Conservation (phyloP, 2,797 vertebrate genomes). For the Schizopygopsis pylzovi region DNA sequence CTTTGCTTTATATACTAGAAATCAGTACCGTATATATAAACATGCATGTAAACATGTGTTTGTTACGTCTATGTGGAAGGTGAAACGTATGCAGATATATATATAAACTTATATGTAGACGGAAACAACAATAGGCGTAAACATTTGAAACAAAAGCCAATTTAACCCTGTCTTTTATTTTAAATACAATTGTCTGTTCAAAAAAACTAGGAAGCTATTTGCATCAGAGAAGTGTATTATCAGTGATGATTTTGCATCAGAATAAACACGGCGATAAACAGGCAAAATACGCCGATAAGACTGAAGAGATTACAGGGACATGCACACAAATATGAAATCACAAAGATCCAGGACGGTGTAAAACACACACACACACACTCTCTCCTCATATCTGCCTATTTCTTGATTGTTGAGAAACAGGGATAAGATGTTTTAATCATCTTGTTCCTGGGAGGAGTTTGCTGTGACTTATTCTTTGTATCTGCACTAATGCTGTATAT, state of each 20-base stretch:
- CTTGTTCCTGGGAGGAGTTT: conserved; percentile 51
- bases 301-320: conserved; percentile 20
- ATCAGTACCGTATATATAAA: background rate
- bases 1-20: background rate
- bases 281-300: conserved; percentile 18
- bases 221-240: conserved; percentile 38
- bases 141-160: background rate
- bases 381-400: conserved; percentile 22
- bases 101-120: background rate
- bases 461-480: conserved; percentile 52
- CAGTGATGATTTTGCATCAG: conserved; percentile 8
- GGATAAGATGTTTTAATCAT: conserved; percentile 51
- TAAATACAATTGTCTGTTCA: background rate
- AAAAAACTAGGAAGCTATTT: conserved; percentile 33
- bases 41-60: background rate
- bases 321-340: conserved; percentile 6
- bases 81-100: background rate
- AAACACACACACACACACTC: background rate
- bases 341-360: conserved; percentile 7
- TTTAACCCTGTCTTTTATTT: conserved; percentile 19
- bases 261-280: conserved; percentile 45
- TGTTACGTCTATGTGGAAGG: background rate
- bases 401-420: conserved; percentile 45
- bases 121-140: background rate
- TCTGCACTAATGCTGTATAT: conserved; percentile 51